Percentiles rank a stretch among this genome's conserved stretches.
Evolutionary conservation across 2,888 invertebrate genomes (phyloP).

Genomic region (Eulithis testata): DNA sequence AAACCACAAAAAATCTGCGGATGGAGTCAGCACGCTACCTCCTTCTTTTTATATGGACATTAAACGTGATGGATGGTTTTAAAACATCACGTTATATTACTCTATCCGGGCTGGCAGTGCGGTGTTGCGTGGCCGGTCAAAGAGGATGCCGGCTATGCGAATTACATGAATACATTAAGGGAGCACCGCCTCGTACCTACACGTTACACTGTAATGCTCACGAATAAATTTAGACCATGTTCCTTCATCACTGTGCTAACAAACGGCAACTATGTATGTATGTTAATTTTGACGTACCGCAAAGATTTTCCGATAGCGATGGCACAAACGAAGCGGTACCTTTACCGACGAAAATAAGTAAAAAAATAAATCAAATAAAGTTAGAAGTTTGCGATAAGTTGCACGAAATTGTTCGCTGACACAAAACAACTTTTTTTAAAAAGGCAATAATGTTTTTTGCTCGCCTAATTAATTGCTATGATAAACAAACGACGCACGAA

Average conservation of each 20-base stretch:
- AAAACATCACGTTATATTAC: conserved; percentile 83
- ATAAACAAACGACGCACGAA: conserved; percentile 79
- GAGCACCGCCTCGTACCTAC: conserved; percentile 77
- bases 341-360: conserved; percentile 44
- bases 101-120: conserved; percentile 78
- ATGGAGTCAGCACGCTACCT: conserved; percentile 68
- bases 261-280: conserved; percentile 72
- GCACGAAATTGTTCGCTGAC: conserved; percentile 57
- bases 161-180: conserved; percentile 85
- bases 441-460: conserved; percentile 68
- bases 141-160: conserved; percentile 84
- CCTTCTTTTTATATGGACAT: conserved; percentile 81
- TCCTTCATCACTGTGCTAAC: conserved; percentile 73
- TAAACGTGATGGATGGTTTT: conserved; percentile 84
- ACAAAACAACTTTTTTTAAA: conserved; percentile 58
- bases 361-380: conserved; percentile 38
- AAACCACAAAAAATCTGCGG: conserved; percentile 60
- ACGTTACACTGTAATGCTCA: conserved; percentile 82
- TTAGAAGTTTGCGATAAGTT: conserved; percentile 54
- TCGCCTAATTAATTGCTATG: conserved; percentile 76
- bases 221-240: conserved; percentile 81
- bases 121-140: conserved; percentile 84
- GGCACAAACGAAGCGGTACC: conserved; percentile 39
- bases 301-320: conserved; percentile 63
- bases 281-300: conserved; percentile 68